Conservation (phyloP, 1,140 invertebrate genomes). For the Scaptomyza hsui region DNA sequence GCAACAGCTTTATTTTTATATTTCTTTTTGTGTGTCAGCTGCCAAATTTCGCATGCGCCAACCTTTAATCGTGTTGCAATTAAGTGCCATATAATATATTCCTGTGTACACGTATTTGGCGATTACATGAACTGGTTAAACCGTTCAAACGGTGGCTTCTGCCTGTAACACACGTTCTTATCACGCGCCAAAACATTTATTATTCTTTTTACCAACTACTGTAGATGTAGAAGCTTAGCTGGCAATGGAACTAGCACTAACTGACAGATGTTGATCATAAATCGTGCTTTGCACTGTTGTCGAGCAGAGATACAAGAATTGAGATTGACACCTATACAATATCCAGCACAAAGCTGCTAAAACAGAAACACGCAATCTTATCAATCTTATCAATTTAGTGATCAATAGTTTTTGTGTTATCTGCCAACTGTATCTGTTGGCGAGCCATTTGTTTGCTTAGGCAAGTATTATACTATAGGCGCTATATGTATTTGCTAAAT, state of each 20-base stretch:
- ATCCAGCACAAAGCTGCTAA: neutral
- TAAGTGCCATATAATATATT: slow-evolving; percentile 20
- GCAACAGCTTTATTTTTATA: slow-evolving; percentile 11
- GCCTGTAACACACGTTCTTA: slow-evolving; percentile 24
- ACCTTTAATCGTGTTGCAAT: slow-evolving; percentile 17
- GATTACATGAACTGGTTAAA: slow-evolving; percentile 15
- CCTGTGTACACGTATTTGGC: neutral
- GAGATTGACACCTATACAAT: too few relatives aligned
- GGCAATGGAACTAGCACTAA: too few relatives aligned
- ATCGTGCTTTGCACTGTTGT: neutral
- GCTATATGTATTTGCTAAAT: slow-evolving; percentile 4
- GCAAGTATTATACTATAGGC: slow-evolving; percentile 15
- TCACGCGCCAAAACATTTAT: too few relatives aligned
- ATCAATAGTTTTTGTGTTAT: slow-evolving; percentile 28
- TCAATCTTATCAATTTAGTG: slow-evolving; percentile 22
- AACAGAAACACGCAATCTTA: slow-evolving; percentile 17
- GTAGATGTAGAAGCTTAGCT: too few relatives aligned
- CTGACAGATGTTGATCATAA: too few relatives aligned
- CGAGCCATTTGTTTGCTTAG: slow-evolving; percentile 12
- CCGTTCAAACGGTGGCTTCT: too few relatives aligned
- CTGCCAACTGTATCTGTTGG: slow-evolving; percentile 10
- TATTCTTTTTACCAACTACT: too few relatives aligned
- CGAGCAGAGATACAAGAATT: too few relatives aligned
- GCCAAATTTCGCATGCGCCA: slow-evolving; percentile 63
- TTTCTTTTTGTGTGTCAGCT: slow-evolving; percentile 4